Conservation (phyloP, 2,888 invertebrate species). For the Nebria salina region DNA sequence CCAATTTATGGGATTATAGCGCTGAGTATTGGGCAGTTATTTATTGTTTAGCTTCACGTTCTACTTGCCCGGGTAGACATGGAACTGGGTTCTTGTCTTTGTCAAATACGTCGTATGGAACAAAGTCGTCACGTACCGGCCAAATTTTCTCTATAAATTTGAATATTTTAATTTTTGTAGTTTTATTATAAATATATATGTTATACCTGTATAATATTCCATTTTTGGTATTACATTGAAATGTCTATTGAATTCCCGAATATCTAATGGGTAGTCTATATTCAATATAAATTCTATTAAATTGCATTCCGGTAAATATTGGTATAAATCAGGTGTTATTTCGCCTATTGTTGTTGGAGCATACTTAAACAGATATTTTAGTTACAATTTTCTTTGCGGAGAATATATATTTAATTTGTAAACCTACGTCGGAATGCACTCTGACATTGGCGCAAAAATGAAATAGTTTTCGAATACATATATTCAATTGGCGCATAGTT, state of each 20-base stretch:
- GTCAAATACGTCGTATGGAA: conserved; percentile 51
- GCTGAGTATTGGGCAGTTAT: conserved; percentile 11
- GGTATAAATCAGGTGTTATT: conserved; percentile 52
- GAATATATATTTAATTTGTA: not conserved
- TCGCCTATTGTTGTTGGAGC: conserved; percentile 25
- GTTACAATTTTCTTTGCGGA: not conserved
- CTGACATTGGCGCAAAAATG: conserved; percentile 47
- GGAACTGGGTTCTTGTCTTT: conserved; percentile 49
- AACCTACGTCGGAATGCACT: conserved; percentile 37
- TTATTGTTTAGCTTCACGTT: conserved; percentile 8
- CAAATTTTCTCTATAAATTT: conserved; percentile 40
- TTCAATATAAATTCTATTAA: conserved; percentile 64
- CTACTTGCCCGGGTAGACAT: conserved; percentile 44
- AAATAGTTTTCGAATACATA: conserved; percentile 51
- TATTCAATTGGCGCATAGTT: conserved; percentile 46
- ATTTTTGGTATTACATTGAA: not conserved
- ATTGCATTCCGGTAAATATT: conserved; percentile 64
- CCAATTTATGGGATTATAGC: conserved; percentile 65
- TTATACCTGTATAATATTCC: not conserved
- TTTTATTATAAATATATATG: not conserved
- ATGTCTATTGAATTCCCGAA: conserved; percentile 55
- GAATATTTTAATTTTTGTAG: not conserved
- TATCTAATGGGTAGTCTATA: conserved; percentile 60
- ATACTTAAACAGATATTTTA: not conserved
- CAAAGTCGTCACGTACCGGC: conserved; percentile 52